Percentiles rank a stretch among this genome's conserved stretches.
phyloP scores from a whole-genome alignment of 2,113 vertebrate genomes.

The Chaetops frenatus region DNA sequence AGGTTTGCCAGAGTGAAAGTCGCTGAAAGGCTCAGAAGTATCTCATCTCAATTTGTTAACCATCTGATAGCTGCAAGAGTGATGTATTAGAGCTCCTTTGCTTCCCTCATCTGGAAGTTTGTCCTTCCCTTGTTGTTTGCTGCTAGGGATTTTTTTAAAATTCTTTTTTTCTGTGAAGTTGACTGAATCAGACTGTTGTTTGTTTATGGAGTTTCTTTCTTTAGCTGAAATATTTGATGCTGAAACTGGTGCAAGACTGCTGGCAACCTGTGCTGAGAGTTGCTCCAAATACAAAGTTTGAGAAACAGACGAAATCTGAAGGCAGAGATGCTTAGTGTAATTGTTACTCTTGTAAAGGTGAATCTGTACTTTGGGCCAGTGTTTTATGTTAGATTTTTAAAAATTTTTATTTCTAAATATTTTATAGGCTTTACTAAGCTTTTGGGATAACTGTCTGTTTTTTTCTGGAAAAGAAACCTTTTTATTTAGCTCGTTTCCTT shows the following conservation, averaged over 20 bases:
- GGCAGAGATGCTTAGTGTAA: not conserved
- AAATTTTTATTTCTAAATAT: not conserved
- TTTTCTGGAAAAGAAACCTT: not conserved
- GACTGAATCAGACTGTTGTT: not conserved
- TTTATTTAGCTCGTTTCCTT: not conserved
- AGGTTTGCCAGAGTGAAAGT: constrained; percentile 42
- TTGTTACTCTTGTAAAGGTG: not conserved
- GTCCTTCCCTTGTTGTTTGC: not conserved
- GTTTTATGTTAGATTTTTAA: not conserved
- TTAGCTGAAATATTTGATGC: not conserved
- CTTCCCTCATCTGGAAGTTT: constrained; percentile 23
- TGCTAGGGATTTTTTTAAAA: not conserved
- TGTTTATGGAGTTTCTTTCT: constrained; percentile 31
- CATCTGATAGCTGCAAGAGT: constrained; percentile 32
- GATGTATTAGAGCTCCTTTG: constrained; percentile 17
- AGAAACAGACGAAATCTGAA: not conserved
- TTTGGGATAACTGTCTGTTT: not conserved
- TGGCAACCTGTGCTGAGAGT: not conserved
- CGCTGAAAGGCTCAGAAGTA: not conserved
- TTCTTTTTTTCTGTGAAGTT: not conserved
- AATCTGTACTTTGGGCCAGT: not conserved
- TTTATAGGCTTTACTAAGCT: not conserved
- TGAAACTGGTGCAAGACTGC: not conserved
- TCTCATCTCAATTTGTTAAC: constrained; percentile 57
- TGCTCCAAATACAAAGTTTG: not conserved